Conservation (phyloP, 1,140 invertebrate species). For the Drosophila arawakana region DNA sequence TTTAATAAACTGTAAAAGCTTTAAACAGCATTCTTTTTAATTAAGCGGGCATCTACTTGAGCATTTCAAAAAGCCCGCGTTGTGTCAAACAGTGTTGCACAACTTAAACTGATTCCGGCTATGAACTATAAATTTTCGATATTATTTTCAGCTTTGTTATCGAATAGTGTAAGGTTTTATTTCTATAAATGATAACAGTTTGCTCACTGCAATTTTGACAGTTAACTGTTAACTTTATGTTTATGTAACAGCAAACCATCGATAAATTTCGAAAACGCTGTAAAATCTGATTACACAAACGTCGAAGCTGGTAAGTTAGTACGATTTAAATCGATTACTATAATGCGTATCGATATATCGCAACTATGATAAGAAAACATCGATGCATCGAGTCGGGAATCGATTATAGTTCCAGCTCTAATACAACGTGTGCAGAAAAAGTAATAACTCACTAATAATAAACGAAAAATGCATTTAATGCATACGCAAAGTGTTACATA, state of each 20-base stretch:
- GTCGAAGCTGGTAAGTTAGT: too few species aligned
- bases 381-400: too few species aligned
- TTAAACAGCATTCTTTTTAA: neutral
- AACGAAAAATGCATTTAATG: slow-evolving; percentile 45
- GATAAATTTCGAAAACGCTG: neutral
- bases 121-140: neutral
- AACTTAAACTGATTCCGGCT: neutral
- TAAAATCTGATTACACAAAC: too few species aligned
- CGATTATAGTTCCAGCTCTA: neutral
- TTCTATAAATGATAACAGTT: neutral
- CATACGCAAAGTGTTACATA: slow-evolving; percentile 25
- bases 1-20: neutral
- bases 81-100: slow-evolving; percentile 1
- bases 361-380: too few species aligned
- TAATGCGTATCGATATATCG: too few species aligned
- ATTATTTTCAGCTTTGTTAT: neutral
- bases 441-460: slow-evolving; percentile 50
- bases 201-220: too few species aligned
- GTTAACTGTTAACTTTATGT: too few species aligned
- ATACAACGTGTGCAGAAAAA: slow-evolving; percentile 53
- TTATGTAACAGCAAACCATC: neutral
- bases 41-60: neutral
- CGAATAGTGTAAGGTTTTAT: neutral
- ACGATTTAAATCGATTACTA: too few species aligned
- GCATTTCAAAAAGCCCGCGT: neutral